Base-by-base conservation (phyloP, 2,888 invertebrate species). In the Apotomis capreana region DNA sequence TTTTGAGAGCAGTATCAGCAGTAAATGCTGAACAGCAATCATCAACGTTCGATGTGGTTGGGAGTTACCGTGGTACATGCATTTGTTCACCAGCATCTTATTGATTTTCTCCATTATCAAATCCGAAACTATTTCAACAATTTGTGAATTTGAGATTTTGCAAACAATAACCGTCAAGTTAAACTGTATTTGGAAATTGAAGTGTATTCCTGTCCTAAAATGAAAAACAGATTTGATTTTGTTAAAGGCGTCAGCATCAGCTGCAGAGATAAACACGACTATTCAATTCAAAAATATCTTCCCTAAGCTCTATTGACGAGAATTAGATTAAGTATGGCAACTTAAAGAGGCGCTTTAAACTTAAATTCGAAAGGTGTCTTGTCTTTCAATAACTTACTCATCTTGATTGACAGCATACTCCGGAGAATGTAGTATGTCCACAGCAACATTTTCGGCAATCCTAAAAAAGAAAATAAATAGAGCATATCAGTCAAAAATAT, bases 51-150 rank as follows among this genome's bases (percentile, higher is more conserved):
- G 86, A 75, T 94, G 93, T 0, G 83, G 74, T 37, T 88, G 85
- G 0, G 92, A 92, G 75, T 91, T 89, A 0, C 87, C 89, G 65
- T 93, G 92, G 74, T 94, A 94, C 59, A 93, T 84, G 69, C 84
- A 85, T 76, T 90, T 92, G 40, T 85, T 87, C 74, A 84, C 87
- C 58, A 92, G 86, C 10, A 81, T 76, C 3, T 83, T 80, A 62
- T 89, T 85, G 4, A 90, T 80, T 78, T 83, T 88, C n/a, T 79
- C 81, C 6, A 76, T 87, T 15, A 91, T 86, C 3, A 85, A 82
- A n/a, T 77, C 74, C 1, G 78, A 76, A 10, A 92, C 80, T 4
- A 77, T 80, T 12, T 79, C 74, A 4, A 89, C 74, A 37, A 84
- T 80, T 57, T 82, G 83, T 9, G 73, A 44, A 60, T 89, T 77